phyloP scores from a whole-genome alignment of 2,888 invertebrate genomes.

The Machimus rusticus region DNA sequence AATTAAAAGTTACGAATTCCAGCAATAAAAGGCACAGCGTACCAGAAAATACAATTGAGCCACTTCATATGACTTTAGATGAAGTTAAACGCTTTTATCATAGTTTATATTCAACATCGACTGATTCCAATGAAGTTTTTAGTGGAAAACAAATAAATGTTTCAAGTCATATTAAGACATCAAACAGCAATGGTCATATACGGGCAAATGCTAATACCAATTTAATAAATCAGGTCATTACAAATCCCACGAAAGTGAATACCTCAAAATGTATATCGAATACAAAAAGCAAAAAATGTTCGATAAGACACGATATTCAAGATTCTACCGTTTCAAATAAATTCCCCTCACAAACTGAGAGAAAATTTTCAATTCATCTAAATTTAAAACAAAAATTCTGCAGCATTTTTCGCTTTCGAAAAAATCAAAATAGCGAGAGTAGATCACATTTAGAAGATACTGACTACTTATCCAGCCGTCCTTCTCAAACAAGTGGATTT shows the following conservation, averaged over 20 bases:
- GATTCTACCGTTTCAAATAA: constrained; percentile 50
- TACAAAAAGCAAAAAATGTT: constrained; percentile 51
- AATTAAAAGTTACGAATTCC: constrained; percentile 12
- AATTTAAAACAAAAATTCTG: constrained; percentile 85
- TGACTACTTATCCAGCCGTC: constrained; percentile 48
- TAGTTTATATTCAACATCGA: constrained; percentile 80
- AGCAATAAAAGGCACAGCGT: constrained; percentile 72
- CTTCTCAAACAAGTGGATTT: constrained; percentile 44
- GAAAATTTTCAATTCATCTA: constrained; percentile 73
- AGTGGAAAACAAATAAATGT: constrained; percentile 11
- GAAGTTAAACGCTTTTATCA: constrained; percentile 86
- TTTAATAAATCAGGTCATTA: constrained; percentile 11
- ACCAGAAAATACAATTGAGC: constrained; percentile 73
- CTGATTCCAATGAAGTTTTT: constrained; percentile 70
- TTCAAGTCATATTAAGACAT: constrained; percentile 10
- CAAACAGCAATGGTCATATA: constrained; percentile 2
- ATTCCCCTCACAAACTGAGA: constrained; percentile 61
- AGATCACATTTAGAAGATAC: constrained; percentile 44
- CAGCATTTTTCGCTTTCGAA: constrained; percentile 80
- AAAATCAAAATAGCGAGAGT: constrained; percentile 56
- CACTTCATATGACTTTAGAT: constrained; percentile 83
- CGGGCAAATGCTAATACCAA: not conserved
- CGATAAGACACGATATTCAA: constrained; percentile 11
- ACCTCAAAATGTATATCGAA: constrained; percentile 8
- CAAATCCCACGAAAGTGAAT: not conserved